Conservation (phyloP, 1,140 invertebrate species). For the Lucilia cuprina region DNA sequence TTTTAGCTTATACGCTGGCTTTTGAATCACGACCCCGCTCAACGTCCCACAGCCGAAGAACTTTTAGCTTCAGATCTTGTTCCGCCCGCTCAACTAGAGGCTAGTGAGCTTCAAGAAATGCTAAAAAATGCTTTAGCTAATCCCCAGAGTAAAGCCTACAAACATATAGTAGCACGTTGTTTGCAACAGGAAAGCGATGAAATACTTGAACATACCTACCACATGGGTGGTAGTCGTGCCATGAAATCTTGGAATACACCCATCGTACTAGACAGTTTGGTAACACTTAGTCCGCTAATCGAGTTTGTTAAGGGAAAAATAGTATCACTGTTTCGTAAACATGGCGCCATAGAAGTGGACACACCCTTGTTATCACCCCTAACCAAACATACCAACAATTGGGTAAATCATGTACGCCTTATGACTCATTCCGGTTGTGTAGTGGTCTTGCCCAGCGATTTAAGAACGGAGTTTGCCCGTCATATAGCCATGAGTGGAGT, state of each 20-base stretch:
- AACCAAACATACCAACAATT: slow-evolving; percentile 62
- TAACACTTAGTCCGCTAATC: slow-evolving; percentile 56
- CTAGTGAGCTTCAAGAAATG: slow-evolving; percentile 81
- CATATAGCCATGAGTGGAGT: slow-evolving; percentile 85
- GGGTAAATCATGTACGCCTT: slow-evolving; percentile 70
- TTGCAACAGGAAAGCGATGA: slow-evolving; percentile 72
- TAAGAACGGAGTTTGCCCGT: slow-evolving; percentile 79
- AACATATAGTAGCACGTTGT: slow-evolving; percentile 75
- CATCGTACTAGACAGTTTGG: slow-evolving; percentile 59
- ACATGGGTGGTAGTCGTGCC: slow-evolving; percentile 66
- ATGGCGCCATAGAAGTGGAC: slow-evolving; percentile 77
- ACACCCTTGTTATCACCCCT: slow-evolving; percentile 82
- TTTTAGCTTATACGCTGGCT: slow-evolving; percentile 70
- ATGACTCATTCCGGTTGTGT: slow-evolving; percentile 87
- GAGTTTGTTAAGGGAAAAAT: slow-evolving; percentile 63
- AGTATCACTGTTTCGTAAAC: slow-evolving; percentile 74
- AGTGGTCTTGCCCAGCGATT: slow-evolving; percentile 80
- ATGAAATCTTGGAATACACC: slow-evolving; percentile 59
- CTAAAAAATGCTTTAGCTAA: slow-evolving; percentile 79
- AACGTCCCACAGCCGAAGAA: slow-evolving; percentile 83
- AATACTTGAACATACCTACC: slow-evolving; percentile 78
- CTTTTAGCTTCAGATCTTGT: slow-evolving; percentile 81
- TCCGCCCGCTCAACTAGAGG: slow-evolving; percentile 76
- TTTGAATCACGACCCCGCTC: slow-evolving; percentile 82
- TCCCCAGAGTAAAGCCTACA: slow-evolving; percentile 82